Evolutionary conservation across 2,888 invertebrate genomes (phyloP), one percentile per base, ranked within the genome.

Genomic region (Amphipoea oculea): DNA sequence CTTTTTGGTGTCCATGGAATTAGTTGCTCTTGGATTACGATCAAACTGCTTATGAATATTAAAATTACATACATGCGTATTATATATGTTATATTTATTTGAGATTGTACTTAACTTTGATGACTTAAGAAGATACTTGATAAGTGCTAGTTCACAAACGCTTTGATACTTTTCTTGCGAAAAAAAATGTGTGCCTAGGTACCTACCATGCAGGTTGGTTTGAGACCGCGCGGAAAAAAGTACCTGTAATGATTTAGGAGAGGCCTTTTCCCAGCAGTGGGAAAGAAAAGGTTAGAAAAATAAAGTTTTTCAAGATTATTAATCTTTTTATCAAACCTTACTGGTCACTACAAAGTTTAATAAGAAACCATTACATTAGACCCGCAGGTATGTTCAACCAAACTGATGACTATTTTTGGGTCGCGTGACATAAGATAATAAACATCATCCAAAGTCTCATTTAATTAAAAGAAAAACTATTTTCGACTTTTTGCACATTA

Each of bases 1-100:
- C 73, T 85, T 82, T 87, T 85, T 81, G 79, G 81, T 83, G 78
- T 75, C 73, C 75, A 82, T 78, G 78, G 73, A 73, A 83, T 85
- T 83, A 85, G 79, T 79, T 20, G 65, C 72, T 57, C 62, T 72
- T 78, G 73, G 79, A 78, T 82, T 84, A 83, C 57, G 66, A 76
- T 76, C 83, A 42, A 69, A 75, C 73, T 74, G 74, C 57, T 69
- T 80, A 78, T 66, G 74, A 81, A 77, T 80, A 83, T 71, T 42
- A 69, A 77, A 81, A 78, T 29, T 29, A 62, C 29, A 29, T 62
- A 62, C 29, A 62, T 12, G 5, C 12, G 12, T 12, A 0, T 62
- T 62, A 29, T 29, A 45, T 12, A 12, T 45, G 45, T 45, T 12
- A 12, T 45, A 45, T 45, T 11, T 45, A 45, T 45, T 42, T 42